These are phyloP conservation scores for Anodontia alba DNA, from an alignment of 2,888 invertebrate species.

Conservation along the genomic window DNA sequence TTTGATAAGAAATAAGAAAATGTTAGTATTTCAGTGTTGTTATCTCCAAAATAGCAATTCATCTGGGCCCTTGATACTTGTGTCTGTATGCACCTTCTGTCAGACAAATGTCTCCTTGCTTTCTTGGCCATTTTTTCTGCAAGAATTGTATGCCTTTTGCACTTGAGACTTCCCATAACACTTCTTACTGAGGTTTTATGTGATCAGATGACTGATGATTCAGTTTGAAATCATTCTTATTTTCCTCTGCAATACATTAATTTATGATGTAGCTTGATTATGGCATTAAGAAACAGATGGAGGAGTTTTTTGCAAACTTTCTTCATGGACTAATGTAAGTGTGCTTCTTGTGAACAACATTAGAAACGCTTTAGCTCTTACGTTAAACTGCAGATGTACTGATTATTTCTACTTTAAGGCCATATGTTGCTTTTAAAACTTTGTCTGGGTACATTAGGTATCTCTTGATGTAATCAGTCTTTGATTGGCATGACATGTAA, in stretches of 20 bases:
- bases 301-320: not conserved
- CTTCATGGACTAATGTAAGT: not conserved
- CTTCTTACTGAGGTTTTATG: slow-evolving; percentile 3
- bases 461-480: not conserved
- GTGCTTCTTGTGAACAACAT: slow-evolving; percentile 5
- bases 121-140: not conserved
- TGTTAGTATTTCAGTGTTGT: too few relatives aligned
- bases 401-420: not conserved
- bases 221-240: slow-evolving; percentile 3
- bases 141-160: not conserved
- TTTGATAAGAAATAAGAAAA: too few relatives aligned
- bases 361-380: not conserved
- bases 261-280: not conserved
- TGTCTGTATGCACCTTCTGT: not conserved
- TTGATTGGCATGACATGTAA: slow-evolving; percentile 1
- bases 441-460: not conserved
- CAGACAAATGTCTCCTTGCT: not conserved
- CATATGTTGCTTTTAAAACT: slow-evolving; percentile 4
- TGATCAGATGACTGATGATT: slow-evolving; percentile 16
- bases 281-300: not conserved
- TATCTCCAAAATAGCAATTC: too few relatives aligned
- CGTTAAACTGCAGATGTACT: not conserved
- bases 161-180: slow-evolving; percentile 8
- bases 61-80: too few relatives aligned
- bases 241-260: not conserved